A percentile compares a stretch with the other conserved stretches of the same genome.
Conservation (phyloP, 2,888 invertebrate genomes). For the Dexiosoma caninum region DNA sequence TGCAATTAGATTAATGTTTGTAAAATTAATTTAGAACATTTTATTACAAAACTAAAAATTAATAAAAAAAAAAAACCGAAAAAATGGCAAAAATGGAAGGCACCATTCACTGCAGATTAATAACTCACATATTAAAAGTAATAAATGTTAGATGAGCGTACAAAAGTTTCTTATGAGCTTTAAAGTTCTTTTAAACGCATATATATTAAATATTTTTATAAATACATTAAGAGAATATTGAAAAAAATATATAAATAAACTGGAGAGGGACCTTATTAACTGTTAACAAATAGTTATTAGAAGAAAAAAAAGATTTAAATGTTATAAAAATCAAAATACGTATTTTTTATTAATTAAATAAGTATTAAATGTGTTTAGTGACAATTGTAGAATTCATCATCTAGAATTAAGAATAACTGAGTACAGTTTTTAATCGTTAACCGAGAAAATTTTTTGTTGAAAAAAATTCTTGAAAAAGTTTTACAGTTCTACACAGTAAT, state of each 20-base stretch:
- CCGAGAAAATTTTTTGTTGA: not conserved
- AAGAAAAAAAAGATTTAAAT: not conserved
- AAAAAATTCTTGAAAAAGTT: too few species aligned
- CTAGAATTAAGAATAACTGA: constrained; percentile 7
- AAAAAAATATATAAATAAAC: constrained; percentile 64
- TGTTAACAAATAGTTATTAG: constrained; percentile 50
- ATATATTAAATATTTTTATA: constrained; percentile 38
- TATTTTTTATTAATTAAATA: constrained; percentile 31
- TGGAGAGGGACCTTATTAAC: constrained; percentile 78
- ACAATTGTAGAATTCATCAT: not conserved
- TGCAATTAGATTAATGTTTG: not conserved
- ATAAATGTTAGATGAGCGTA: not conserved
- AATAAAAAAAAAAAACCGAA: not conserved
- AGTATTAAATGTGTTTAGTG: constrained; percentile 53
- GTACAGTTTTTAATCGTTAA: constrained; percentile 2
- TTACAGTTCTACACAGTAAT: too few species aligned
- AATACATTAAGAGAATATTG: constrained; percentile 15
- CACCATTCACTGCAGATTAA: not conserved
- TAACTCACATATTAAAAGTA: not conserved
- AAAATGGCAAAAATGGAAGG: not conserved
- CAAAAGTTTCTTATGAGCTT: not conserved
- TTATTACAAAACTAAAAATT: not conserved
- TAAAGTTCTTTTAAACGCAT: not conserved
- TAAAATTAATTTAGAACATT: not conserved
- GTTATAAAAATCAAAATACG: constrained; percentile 24